phyloP scores from a whole-genome alignment of 2,797 vertebrate genomes.

The Anabas testudineus region DNA sequence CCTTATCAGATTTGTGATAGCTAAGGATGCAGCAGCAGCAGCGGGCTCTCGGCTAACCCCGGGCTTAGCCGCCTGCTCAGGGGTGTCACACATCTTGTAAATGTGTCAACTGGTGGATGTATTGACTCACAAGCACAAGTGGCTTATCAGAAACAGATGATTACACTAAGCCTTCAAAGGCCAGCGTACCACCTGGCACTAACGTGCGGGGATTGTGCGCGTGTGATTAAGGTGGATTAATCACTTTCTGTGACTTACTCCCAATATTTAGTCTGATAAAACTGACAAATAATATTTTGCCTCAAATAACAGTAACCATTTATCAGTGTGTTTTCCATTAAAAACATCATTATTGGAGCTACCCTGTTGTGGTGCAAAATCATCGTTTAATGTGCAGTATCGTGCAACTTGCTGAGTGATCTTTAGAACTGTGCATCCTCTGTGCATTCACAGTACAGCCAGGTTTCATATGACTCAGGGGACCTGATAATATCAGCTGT shows the following conservation, averaged over 20 bases:
- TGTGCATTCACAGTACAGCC: neutral
- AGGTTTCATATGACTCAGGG: constrained; percentile 9
- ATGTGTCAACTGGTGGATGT: constrained; percentile 50
- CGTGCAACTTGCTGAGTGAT: neutral
- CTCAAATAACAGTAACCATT: constrained; percentile 12
- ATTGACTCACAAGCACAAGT: constrained; percentile 40
- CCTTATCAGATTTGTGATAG: constrained; percentile 56
- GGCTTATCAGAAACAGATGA: constrained; percentile 65
- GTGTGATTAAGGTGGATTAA: constrained; percentile 55
- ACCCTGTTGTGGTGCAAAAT: constrained; percentile 14
- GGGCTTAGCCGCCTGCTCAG: constrained; percentile 28
- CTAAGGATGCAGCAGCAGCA: constrained; percentile 35
- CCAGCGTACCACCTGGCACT: constrained; percentile 44
- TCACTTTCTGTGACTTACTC: constrained; percentile 46
- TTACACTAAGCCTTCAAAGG: constrained; percentile 61
- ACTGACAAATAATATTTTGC: constrained; percentile 6
- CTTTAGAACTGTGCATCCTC: constrained; percentile 10
- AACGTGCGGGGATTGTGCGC: constrained; percentile 33
- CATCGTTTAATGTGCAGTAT: constrained; percentile 21
- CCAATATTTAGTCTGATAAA: constrained; percentile 35
- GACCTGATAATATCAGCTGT: constrained; percentile 26
- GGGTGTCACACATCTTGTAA: constrained; percentile 38
- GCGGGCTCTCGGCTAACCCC: constrained; percentile 16
- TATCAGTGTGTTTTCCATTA: neutral
- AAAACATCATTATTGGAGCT: constrained; percentile 1